Evolutionary conservation across 2,888 invertebrate genomes (phyloP), one percentile per base, ranked within the genome.

Genomic region (Cheilosia vernalis): DNA sequence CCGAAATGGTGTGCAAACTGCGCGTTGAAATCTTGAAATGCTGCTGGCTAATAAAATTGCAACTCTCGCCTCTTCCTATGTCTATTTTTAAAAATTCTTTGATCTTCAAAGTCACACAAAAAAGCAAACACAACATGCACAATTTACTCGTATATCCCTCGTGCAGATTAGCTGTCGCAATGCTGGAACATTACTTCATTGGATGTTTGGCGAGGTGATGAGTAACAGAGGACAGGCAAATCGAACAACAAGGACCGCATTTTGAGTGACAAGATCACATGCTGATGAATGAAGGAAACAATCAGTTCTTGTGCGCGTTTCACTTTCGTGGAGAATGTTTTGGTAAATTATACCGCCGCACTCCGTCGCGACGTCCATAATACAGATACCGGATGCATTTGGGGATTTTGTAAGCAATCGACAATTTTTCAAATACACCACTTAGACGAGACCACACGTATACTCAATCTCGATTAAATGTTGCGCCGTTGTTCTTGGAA

Each of bases 181-280:
- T 21, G 67, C 56, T 70, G 49, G 24, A 63, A 66, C 69, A 76
- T 64, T 70, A 64, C 53, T 55, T 72, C 61, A 19, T 61, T 80
- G 61, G 74, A 74, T 74, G 80, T 74, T 55, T 66, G 60, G 56
- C 53, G 66, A 83, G 72, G 82, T 83, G 82, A 83, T 83, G 82
- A 83, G 55, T 72, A 61, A 83, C 82, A 72, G 78, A 83, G 66
- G 66, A 61, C 60, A 70, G 56, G 66, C 53, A 49, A 64, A 53
- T 56, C 19, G 24, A 66, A 76, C 37, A 44, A 66, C 37, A 76
- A 78, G 66, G 61, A 72, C 72, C 64, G 56, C 61, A 42, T 49
- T 78, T 10, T 78, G 82, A 83, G 82, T 72, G 78, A 83, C 82
- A 78, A 78, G 82, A 83, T 83, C 82, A 83, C 82, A 83, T 83